Evolutionary conservation across 2,797 vertebrate genomes (phyloP), one percentile per base, ranked within the genome.

Genomic region (Cynopterus sphinx): DNA sequence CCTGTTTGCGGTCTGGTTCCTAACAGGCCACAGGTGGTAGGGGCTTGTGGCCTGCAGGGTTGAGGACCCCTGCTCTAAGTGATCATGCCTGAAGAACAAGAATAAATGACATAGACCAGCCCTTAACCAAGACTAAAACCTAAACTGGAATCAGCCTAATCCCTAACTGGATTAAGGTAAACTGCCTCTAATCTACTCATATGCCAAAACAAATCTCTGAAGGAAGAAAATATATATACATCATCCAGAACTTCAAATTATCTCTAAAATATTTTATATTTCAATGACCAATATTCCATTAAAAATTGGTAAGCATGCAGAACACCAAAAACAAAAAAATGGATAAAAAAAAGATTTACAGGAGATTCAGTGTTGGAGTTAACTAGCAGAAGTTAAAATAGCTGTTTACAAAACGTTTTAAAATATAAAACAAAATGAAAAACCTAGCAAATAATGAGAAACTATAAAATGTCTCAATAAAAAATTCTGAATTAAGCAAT

Each of bases 251-350:
- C 11, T 65, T 87, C 70, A 90, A 75, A 61, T 92, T 75, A 94
- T 90, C 70, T 87, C 10, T 36, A 90, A 91, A 77, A 79, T 61
- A 79, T 51, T 91, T 71, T 31, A 36, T 75, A 92, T 85, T 90
- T 95, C 51, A 93, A 67, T 65, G 33, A 49, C 41, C 41, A 87
- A 26, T 53, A 92, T 51, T 90, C 36, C 36, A 90, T 49, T 15
- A 95, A 92, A 94, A 97, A 71, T 82, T 83, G 93, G 24, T 73
- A 70, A 94, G 71, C 61, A 94, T 83, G n/a, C 1, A 67, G 70
- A 78, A 93, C 21, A 68, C 26, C 9, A n/a, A 57, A 65, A 24
- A 70, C 28, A 96, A 70, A 87, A 78, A 78, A 53, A 36, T 33
- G 33, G 31, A 68, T 15, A 78, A 74, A 74, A 83, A 83, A 78